Evolutionary conservation across 2,113 vertebrate species (phyloP).

Genomic region (Rhineura floridana): DNA sequence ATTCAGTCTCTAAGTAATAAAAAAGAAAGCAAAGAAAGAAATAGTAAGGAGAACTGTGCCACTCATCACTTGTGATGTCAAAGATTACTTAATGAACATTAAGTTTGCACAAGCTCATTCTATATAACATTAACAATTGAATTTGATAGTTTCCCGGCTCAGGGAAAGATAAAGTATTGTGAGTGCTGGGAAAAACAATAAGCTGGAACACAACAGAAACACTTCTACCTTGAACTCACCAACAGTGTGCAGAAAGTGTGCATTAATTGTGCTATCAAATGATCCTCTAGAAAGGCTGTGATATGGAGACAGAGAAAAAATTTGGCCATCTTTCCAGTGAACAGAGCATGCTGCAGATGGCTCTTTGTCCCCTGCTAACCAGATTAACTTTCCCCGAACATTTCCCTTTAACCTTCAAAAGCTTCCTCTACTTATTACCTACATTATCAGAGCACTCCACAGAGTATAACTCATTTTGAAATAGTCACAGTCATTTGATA

Average conservation of each 20-base stretch:
- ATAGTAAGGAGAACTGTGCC: too few relatives aligned
- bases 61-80: neutral
- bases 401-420: constrained; percentile 60
- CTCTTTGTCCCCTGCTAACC: constrained; percentile 27
- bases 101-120: neutral
- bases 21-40: neutral
- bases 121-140: neutral
- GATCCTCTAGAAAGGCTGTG: constrained; percentile 1
- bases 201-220: neutral
- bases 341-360: constrained; percentile 29
- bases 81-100: neutral
- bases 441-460: constrained; percentile 24
- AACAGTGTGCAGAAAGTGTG: neutral
- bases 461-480: constrained; percentile 55
- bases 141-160: neutral
- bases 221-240: neutral
- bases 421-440: constrained; percentile 29
- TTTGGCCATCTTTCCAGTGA: constrained; percentile 32
- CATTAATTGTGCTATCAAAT: neutral
- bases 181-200: neutral
- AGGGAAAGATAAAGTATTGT: neutral
- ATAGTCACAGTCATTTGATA: constrained; percentile 38
- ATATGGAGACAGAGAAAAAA: neutral
- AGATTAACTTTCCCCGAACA: constrained; percentile 42
- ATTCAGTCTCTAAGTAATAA: neutral